phyloP scores from a whole-genome alignment of 1,140 invertebrate species.

The Drosophila carrolli region DNA sequence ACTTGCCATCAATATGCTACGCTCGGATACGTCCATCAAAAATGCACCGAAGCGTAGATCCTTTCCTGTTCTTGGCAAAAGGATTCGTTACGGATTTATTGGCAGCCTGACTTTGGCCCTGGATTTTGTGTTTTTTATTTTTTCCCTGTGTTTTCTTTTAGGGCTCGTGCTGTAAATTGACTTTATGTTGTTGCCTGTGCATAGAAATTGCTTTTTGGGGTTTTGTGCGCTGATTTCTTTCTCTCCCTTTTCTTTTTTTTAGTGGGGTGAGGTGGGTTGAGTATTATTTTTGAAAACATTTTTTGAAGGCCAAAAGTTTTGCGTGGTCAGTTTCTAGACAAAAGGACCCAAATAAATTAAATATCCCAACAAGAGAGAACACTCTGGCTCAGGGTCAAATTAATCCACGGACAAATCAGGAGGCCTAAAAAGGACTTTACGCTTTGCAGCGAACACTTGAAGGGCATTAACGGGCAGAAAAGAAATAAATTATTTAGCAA shows the following conservation, averaged over 20 bases:
- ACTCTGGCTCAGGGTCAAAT: constrained; percentile 42
- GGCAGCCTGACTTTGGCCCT: constrained; percentile 55
- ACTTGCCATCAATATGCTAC: constrained; percentile 83
- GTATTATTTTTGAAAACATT: constrained; percentile 34
- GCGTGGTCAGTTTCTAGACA: constrained; percentile 52
- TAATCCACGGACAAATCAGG: constrained; percentile 69
- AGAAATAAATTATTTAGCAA: constrained; percentile 57
- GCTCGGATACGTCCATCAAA: constrained; percentile 83
- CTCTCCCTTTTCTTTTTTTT: constrained; percentile 11
- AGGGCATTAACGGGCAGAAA: constrained; percentile 58
- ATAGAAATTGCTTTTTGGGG: constrained; percentile 61
- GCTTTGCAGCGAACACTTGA: constrained; percentile 57
- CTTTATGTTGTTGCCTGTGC: constrained; percentile 53
- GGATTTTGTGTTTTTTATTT: constrained; percentile 19
- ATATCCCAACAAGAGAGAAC: constrained; percentile 42
- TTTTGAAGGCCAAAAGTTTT: constrained; percentile 60
- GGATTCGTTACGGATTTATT: constrained; percentile 83
- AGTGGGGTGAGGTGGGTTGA: neutral
- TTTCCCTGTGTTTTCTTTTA: constrained; percentile 34
- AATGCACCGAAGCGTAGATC: constrained; percentile 82
- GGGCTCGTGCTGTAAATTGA: constrained; percentile 76
- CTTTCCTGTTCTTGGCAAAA: constrained; percentile 76
- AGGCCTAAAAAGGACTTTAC: constrained; percentile 62
- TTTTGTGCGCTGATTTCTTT: constrained; percentile 44
- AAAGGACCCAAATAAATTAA: constrained; percentile 59